phyloP scores from a whole-genome alignment of 2,113 vertebrate species.

The Daubentonia madagascariensis region DNA sequence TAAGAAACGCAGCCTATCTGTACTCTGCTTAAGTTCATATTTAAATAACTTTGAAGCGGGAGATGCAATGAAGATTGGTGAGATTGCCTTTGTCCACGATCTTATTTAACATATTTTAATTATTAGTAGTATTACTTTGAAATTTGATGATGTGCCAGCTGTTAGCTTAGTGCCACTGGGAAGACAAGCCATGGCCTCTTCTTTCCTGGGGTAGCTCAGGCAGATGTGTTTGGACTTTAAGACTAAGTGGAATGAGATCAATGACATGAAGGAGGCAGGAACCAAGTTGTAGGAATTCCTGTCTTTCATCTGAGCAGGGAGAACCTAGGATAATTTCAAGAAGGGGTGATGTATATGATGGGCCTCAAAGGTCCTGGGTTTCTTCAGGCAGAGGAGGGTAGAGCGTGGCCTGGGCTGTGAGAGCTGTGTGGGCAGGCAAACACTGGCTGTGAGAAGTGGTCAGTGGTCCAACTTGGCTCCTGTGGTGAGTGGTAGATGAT shows the following conservation, averaged over 20 bases:
- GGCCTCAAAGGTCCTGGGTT: not conserved
- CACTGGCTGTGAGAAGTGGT: not conserved
- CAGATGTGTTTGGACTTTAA: not conserved
- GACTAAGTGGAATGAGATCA: not conserved
- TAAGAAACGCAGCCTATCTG: not conserved
- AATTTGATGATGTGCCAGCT: not conserved
- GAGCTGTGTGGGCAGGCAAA: not conserved
- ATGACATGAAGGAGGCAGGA: not conserved
- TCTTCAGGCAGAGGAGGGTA: not conserved
- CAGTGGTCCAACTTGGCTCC: not conserved
- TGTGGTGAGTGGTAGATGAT: not conserved
- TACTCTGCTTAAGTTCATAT: slow-evolving; percentile 28
- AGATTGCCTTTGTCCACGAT: not conserved
- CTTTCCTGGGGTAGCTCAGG: not conserved
- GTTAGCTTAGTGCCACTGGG: not conserved
- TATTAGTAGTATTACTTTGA: slow-evolving; percentile 29
- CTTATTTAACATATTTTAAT: slow-evolving; percentile 19
- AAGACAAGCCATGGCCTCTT: not conserved
- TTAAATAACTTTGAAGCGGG: slow-evolving; percentile 29
- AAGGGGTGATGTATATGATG: not conserved
- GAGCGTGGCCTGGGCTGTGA: not conserved
- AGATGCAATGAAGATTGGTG: not conserved
- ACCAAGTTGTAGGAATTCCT: not conserved
- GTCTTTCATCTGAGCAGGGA: not conserved
- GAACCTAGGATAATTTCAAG: not conserved